Percentiles rank a stretch among this genome's conserved stretches.
phyloP scores from a whole-genome alignment of 92 coral and sea anemone species.

The Zoanthus sociatus region DNA sequence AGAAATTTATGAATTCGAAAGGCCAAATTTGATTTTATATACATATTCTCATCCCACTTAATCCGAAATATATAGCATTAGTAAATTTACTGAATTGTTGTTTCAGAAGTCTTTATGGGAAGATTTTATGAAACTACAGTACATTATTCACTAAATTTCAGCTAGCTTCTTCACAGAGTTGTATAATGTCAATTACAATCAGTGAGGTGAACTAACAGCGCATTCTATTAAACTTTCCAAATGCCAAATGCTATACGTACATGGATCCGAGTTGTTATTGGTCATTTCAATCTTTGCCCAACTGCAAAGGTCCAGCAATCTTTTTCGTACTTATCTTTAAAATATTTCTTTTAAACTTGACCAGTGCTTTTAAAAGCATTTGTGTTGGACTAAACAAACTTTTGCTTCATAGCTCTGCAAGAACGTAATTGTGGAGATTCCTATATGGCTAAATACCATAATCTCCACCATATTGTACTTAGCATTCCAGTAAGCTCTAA shows the following conservation, averaged over 20 bases:
- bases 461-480: conserved; percentile 32
- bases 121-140: too few relatives aligned
- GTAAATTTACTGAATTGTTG: too few relatives aligned
- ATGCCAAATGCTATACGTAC: conserved; percentile 13
- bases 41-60: too few relatives aligned
- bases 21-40: too few relatives aligned
- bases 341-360: too few relatives aligned
- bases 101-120: too few relatives aligned
- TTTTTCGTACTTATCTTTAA: neutral
- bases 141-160: too few relatives aligned
- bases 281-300: neutral
- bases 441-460: conserved; percentile 17
- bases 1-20: too few relatives aligned
- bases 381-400: neutral
- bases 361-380: too few relatives aligned
- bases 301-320: neutral
- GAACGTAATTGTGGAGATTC: neutral
- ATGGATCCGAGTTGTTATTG: conserved; percentile 29
- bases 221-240: neutral
- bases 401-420: neutral
- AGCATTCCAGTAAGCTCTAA: conserved; percentile 44
- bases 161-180: neutral
- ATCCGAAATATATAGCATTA: too few relatives aligned
- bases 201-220: neutral
- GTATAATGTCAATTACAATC: neutral